Evolutionary conservation across 2,797 vertebrate species (phyloP).

Genomic region (Erethizon dorsatum): DNA sequence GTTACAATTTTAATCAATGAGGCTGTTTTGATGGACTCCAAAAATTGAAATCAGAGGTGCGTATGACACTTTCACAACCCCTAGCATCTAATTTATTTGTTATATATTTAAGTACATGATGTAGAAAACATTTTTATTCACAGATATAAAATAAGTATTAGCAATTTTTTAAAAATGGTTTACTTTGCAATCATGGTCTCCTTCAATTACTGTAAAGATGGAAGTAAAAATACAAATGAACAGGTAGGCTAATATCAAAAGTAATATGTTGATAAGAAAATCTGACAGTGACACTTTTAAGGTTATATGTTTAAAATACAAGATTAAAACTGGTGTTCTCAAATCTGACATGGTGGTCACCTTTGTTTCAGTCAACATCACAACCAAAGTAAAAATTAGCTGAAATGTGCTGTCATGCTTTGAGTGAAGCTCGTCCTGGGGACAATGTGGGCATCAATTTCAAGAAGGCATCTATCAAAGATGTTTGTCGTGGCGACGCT

Average conservation of each 20-base stretch:
- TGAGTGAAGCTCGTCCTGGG: background rate
- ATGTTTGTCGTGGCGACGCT: background rate
- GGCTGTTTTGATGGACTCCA: background rate
- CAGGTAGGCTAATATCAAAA: background rate
- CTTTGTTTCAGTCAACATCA: background rate
- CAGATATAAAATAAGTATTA: background rate
- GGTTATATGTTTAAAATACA: background rate
- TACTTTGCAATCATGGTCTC: background rate
- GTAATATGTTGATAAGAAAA: background rate
- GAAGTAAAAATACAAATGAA: conserved; percentile 30
- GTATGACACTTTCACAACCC: background rate
- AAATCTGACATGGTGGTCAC: background rate
- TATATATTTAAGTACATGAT: background rate
- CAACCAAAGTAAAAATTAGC: background rate
- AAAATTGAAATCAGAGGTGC: background rate
- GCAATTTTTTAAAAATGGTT: background rate
- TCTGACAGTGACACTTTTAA: background rate
- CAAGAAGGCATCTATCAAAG: background rate
- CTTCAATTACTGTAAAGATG: background rate
- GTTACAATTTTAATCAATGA: background rate
- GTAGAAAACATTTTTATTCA: background rate
- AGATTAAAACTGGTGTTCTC: background rate
- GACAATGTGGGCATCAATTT: background rate
- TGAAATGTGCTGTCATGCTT: background rate
- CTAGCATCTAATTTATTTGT: background rate